Base-by-base conservation (phyloP, 2,113 vertebrate species). In the Nymphicus hollandicus region DNA sequence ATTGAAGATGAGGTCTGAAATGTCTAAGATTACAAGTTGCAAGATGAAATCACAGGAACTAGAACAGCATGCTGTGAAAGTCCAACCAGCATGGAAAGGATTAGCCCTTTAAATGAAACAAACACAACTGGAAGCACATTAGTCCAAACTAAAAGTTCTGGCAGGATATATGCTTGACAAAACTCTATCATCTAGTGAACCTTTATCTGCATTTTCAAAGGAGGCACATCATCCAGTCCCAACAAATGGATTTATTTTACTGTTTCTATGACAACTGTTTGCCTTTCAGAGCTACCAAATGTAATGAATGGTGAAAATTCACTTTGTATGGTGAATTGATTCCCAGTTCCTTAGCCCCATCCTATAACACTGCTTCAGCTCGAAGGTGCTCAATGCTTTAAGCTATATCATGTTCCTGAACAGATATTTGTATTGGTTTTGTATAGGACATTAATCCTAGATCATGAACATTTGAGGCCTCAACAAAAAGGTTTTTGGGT, bases 241-340 rank as follows among this genome's bases (percentile, higher is more conserved):
- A 22, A 95, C 66, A 96, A 96, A 95, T 73, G 61, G 81, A 92
- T 88, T 94, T 96, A 96, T 97, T 97, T 97, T 91, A 86, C 95
- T 83, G 97, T 98, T 98, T 97, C 97, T 97, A 97, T 98, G 97
- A 97, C 96, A 97, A 97, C 97, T 91, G 28, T 94, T 97, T 95
- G 92, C 94, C 88, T 97, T 96, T 96, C 77, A 88, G 46, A 58
- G 79, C 93, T 92, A 92, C 71, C 65, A 85, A 93, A 84, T 61
- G 64, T 95, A 93, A 96, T 49, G 64, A 93, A 96, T 96, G 83
- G 94, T 89, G 73, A 82, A 96, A 97, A 97, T 92, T 1, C 61
- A 70, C 74, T 91, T 90, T 89, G n/a, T 53, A 81, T 91, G 86
- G 95, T 87, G 96, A 96, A 96, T 41, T 73, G 86, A 96, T 81